Evolutionary conservation across 2,888 invertebrate genomes (phyloP).

Genomic region (Nomada goodeniana): DNA sequence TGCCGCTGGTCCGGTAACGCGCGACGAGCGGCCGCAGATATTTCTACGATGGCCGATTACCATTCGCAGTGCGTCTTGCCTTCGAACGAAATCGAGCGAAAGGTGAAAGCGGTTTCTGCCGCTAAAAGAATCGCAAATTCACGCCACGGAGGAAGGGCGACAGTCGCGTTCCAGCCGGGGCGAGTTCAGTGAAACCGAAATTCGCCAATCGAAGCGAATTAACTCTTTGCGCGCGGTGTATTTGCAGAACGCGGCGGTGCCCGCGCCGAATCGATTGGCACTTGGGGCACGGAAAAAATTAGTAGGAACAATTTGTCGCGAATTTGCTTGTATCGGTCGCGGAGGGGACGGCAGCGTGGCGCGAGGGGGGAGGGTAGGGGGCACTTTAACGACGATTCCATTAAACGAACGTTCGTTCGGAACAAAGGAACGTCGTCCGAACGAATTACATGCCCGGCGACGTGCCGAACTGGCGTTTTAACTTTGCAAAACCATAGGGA

Average conservation of each 20-base stretch:
- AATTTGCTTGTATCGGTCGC: slow-evolving; percentile 14
- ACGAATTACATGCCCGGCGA: slow-evolving; percentile 21
- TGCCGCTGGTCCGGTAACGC: not conserved
- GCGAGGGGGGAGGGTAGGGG: too few species aligned
- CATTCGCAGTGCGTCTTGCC: too few species aligned
- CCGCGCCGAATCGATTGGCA: slow-evolving; percentile 14
- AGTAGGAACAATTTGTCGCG: slow-evolving; percentile 32
- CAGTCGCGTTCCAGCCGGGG: not conserved
- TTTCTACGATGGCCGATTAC: not conserved
- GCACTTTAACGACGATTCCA: slow-evolving; percentile 16
- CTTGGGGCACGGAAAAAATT: slow-evolving; percentile 19
- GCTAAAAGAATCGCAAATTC: not conserved
- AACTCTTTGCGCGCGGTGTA: not conserved
- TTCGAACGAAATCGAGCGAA: too few species aligned
- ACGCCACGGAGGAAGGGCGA: too few species aligned
- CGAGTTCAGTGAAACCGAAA: not conserved
- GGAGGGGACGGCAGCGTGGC: not conserved
- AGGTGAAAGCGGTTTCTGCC: too few species aligned
- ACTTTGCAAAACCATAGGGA: too few species aligned
- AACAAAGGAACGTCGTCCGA: slow-evolving; percentile 25
- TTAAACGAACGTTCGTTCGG: slow-evolving; percentile 15
- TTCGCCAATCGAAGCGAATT: slow-evolving; percentile 9
- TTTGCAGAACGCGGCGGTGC: slow-evolving; percentile 3
- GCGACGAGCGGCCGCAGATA: not conserved
- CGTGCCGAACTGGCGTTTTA: not conserved